phyloP scores from a whole-genome alignment of 2,888 invertebrate species.

The Arrhopalites spinosus region DNA sequence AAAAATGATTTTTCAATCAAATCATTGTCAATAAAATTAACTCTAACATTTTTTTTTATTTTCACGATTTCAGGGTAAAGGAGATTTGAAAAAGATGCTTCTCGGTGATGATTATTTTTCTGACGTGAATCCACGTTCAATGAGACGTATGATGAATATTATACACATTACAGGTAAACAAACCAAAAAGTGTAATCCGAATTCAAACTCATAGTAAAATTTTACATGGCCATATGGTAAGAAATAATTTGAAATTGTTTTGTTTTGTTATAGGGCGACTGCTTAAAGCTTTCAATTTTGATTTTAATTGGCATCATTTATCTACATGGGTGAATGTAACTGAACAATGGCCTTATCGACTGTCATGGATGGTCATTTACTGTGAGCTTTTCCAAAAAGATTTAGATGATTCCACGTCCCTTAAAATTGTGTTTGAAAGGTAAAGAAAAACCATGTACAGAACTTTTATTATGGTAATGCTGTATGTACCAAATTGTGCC shows the following conservation, averaged over 20 bases:
- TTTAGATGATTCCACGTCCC: slow-evolving; percentile 81
- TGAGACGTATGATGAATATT: slow-evolving; percentile 95
- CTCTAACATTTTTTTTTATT: too few species aligned
- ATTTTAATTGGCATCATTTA: slow-evolving; percentile 98
- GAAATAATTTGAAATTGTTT: too few species aligned
- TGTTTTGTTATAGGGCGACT: slow-evolving; percentile 90
- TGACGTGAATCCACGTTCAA: slow-evolving; percentile 96
- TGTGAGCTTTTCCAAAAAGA: slow-evolving; percentile 87
- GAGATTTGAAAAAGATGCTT: slow-evolving; percentile 81
- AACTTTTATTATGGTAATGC: background rate
- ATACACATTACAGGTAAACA: slow-evolving; percentile 86
- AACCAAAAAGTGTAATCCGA: background rate
- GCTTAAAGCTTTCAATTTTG: slow-evolving; percentile 96
- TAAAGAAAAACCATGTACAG: slow-evolving; percentile 61
- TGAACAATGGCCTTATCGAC: slow-evolving; percentile 95
- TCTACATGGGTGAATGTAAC: slow-evolving; percentile 98
- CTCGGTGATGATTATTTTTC: slow-evolving; percentile 98
- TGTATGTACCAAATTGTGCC: background rate
- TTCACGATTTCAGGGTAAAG: too few species aligned
- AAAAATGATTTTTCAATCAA: too few species aligned
- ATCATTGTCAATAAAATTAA: too few species aligned
- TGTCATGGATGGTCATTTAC: slow-evolving; percentile 95
- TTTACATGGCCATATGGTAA: too few species aligned
- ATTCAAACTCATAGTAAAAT: too few species aligned
- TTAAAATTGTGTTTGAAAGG: slow-evolving; percentile 93